Evolutionary conservation across 2,113 vertebrate species (phyloP).

Genomic region (Scomber japonicus): DNA sequence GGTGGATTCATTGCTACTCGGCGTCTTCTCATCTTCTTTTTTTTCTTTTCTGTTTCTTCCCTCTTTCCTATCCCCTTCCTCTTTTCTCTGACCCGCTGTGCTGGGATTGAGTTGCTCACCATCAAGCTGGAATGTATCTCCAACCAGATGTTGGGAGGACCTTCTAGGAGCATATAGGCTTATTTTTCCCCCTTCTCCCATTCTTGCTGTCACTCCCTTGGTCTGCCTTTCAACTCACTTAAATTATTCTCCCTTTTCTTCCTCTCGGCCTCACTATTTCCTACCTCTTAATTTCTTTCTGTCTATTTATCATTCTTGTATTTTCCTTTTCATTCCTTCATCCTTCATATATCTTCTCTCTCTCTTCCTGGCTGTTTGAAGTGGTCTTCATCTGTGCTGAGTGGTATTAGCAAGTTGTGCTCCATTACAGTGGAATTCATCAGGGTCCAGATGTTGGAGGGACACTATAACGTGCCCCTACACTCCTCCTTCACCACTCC

Average conservation of each 20-base stretch:
- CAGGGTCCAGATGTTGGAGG: slow-evolving; percentile 83
- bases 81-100: slow-evolving; percentile 73
- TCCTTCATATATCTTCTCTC: slow-evolving; percentile 57
- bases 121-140: slow-evolving; percentile 71
- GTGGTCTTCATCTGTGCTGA: slow-evolving; percentile 70
- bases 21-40: slow-evolving; percentile 40
- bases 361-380: slow-evolving; percentile 66
- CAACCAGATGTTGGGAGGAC: slow-evolving; percentile 82
- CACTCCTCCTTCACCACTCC: slow-evolving; percentile 43
- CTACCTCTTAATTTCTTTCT: slow-evolving; percentile 64
- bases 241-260: slow-evolving; percentile 46
- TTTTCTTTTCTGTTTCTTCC: not conserved
- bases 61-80: slow-evolving; percentile 45
- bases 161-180: slow-evolving; percentile 50
- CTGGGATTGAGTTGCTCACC: slow-evolving; percentile 78
- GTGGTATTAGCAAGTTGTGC: slow-evolving; percentile 72
- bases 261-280: slow-evolving; percentile 50
- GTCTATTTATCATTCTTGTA: slow-evolving; percentile 63
- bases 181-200: slow-evolving; percentile 9
- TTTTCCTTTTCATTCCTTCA: slow-evolving; percentile 64
- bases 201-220: slow-evolving; percentile 47
- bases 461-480: slow-evolving; percentile 53
- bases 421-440: slow-evolving; percentile 81
- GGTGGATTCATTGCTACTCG: slow-evolving; percentile 52
- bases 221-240: slow-evolving; percentile 36